A percentile compares a stretch with the other conserved stretches of the same genome.
Evolutionary conservation across 2,113 vertebrate genomes (phyloP).

Genomic region (Catagonus wagneri): DNA sequence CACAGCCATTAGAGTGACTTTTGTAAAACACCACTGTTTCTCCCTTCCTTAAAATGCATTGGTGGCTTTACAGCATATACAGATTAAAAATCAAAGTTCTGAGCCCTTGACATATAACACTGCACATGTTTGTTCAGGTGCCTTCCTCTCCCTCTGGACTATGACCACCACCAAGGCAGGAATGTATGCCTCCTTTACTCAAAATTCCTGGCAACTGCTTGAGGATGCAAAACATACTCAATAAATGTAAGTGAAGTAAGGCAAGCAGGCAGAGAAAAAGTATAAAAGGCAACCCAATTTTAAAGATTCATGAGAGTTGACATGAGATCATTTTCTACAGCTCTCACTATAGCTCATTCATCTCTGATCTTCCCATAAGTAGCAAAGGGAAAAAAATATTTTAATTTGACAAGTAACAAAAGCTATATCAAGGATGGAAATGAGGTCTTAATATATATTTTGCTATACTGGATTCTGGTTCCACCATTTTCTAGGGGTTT

Average conservation of each 20-base stretch:
- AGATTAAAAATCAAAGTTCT: neutral
- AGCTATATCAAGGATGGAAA: neutral
- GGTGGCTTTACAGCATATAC: neutral
- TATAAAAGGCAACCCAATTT: neutral
- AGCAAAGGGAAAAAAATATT: neutral
- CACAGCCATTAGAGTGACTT: neutral
- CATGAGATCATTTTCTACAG: neutral
- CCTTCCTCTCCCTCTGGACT: neutral
- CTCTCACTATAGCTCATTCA: neutral
- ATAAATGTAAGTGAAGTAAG: neutral
- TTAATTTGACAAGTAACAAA: conserved; percentile 32
- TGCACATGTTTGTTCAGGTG: neutral
- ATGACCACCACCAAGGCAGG: neutral
- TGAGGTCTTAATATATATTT: neutral
- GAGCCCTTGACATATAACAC: neutral
- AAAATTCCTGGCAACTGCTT: neutral
- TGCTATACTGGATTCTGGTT: neutral
- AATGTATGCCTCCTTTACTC: neutral
- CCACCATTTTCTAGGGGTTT: neutral
- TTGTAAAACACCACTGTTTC: neutral
- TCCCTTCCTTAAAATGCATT: neutral
- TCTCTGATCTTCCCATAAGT: neutral
- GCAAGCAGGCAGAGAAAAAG: neutral
- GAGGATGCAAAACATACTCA: neutral
- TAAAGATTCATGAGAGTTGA: neutral